phyloP scores from a whole-genome alignment of 2,888 invertebrate species.

The Eupithecia exiguata region DNA sequence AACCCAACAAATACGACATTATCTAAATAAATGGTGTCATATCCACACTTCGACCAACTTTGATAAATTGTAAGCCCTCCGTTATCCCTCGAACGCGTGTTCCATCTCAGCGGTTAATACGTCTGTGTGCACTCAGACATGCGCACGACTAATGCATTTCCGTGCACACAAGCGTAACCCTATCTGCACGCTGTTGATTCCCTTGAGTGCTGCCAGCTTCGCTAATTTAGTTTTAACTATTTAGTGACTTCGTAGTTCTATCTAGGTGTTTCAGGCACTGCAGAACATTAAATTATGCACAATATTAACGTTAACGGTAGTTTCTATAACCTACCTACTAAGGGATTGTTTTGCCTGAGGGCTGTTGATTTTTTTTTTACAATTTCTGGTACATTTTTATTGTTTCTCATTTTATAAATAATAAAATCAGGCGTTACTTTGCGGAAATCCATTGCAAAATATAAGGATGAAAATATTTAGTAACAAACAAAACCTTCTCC shows the following conservation, averaged over 20 bases:
- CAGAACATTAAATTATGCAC: background rate
- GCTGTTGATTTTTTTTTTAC: background rate
- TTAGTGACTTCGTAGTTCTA: background rate
- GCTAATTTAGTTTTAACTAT: slow-evolving; percentile 11
- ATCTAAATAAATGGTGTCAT: slow-evolving; percentile 23
- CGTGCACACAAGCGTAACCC: slow-evolving; percentile 48
- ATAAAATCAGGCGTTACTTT: no score
- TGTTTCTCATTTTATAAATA: no score
- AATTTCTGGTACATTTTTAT: background rate
- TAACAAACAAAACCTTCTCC: no score
- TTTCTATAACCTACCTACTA: background rate
- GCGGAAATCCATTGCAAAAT: no score
- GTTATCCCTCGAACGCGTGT: slow-evolving; percentile 82
- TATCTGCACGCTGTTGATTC: slow-evolving; percentile 33
- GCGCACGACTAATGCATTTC: slow-evolving; percentile 62
- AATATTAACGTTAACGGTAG: background rate
- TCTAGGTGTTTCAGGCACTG: background rate
- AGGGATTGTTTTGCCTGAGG: background rate
- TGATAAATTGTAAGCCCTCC: slow-evolving; percentile 78
- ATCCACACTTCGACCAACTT: slow-evolving; percentile 59
- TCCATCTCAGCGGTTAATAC: slow-evolving; percentile 73
- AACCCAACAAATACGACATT: no score
- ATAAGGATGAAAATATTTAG: no score
- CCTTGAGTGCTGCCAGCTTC: slow-evolving; percentile 31
- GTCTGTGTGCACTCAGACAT: slow-evolving; percentile 67